Percentiles rank a stretch among this genome's conserved stretches.
These are phyloP conservation scores for Leucophenga montana DNA, from an alignment of 2,888 invertebrate species.

Conservation along the genomic window DNA sequence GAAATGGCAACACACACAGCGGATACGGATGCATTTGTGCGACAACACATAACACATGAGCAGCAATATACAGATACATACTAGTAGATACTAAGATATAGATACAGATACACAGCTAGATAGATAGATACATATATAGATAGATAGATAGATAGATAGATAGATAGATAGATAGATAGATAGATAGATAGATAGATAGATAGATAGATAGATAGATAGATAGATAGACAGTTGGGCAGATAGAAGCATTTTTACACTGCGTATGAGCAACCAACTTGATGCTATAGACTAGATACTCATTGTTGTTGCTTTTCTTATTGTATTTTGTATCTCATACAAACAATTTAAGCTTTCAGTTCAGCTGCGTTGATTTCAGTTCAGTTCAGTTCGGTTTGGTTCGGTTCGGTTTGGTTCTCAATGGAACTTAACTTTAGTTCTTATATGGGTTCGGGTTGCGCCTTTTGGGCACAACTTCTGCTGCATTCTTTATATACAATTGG, in stretches of 20 bases:
- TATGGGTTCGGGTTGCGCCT: neutral
- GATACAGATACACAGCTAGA: conserved; percentile 1
- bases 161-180: neutral
- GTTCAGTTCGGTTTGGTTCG: conserved; percentile 3
- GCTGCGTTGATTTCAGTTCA: neutral
- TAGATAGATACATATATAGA: neutral
- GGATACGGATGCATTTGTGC: conserved; percentile 42
- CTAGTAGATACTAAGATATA: conserved; percentile 6
- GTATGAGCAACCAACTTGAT: conserved; percentile 6
- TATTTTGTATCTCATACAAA: neutral
- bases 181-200: neutral
- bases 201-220: neutral
- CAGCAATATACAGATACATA: neutral
- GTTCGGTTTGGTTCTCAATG: neutral
- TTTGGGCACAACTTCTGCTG: conserved; percentile 16
- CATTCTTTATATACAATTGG: neutral
- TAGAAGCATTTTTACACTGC: neutral
- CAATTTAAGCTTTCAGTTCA: conserved; percentile 2
- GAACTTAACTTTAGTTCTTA: neutral
- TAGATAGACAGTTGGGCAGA: neutral
- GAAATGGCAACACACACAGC: conserved; percentile 59
- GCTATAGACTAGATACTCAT: neutral
- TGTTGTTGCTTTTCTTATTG: neutral
- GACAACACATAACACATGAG: conserved; percentile 6
- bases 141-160: neutral